Evolutionary conservation across 2,888 invertebrate genomes (phyloP).

Genomic region (Incurvaria masculella): DNA sequence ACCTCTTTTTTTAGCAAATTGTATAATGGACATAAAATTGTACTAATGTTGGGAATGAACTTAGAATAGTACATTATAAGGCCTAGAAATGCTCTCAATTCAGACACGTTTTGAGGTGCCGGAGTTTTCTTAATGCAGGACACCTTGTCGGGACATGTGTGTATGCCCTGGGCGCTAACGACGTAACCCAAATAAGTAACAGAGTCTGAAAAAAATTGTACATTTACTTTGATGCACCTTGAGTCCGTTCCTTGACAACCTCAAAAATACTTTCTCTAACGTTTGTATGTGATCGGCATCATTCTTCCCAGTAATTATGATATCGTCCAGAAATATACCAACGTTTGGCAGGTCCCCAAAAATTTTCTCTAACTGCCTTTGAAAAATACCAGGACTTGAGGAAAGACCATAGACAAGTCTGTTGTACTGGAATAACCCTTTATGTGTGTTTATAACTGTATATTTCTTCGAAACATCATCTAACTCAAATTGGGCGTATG

Average conservation of each 20-base stretch:
- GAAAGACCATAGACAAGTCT: conserved; percentile 5
- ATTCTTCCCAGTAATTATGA: too few relatives aligned
- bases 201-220: conserved; percentile 6
- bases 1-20: conserved; percentile 8
- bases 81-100: too few relatives aligned
- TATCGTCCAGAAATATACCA: too few relatives aligned
- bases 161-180: conserved; percentile 2
- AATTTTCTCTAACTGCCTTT: too few relatives aligned
- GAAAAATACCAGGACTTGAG: conserved; percentile 7
- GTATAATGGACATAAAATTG: conserved; percentile 10
- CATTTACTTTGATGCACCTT: conserved; percentile 12
- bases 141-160: conserved; percentile 16
- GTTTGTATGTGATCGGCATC: conserved; percentile 7
- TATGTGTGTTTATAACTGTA: conserved; percentile 8
- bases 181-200: conserved; percentile 6
- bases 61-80: conserved; percentile 15
- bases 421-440: conserved; percentile 8
- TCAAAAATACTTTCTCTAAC: conserved; percentile 11
- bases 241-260: conserved; percentile 12
- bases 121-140: conserved; percentile 8
- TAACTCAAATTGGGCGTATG: too few relatives aligned
- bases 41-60: conserved; percentile 14
- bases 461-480: not conserved
- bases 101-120: conserved; percentile 1
- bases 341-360: too few relatives aligned